Base-by-base conservation (phyloP, 2,797 vertebrate species). In the Sandelia bainsii region DNA sequence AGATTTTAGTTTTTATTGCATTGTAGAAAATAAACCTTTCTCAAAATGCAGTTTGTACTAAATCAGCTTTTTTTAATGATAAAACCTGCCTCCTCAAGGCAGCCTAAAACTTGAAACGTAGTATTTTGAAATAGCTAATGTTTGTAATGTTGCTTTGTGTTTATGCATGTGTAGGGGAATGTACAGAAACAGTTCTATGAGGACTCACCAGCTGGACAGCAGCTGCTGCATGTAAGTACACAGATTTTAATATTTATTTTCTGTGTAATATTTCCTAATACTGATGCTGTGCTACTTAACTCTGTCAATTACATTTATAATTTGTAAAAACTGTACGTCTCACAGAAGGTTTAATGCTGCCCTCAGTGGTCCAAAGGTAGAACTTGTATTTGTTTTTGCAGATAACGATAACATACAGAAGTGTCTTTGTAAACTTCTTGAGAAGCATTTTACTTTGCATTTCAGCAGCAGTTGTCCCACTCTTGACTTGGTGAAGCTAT, bases 321-420 rank as follows among this genome's bases (percentile, higher is more conserved):
- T 7, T 45, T 14, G 2, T 10, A 19, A 19, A 34, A 39, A 19
- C 37, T 62, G 13, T 12, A 11, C 8, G n/a, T n/a, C 52, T 58
- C 34, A 44, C 50, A 51, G 19, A 46, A 74, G 62, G 76, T 48
- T 9, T 12, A 65, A 51, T 76, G 71, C 64, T 79, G 76, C 86
- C 68, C 70, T 56, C 91, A 62, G 78, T 87, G 90, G 75, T 59
- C 1, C 8, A 45, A n/a, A 46, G 5, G 14, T 2, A 20, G 2
- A 39, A 56, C 37, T 16, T 6, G 1, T 14, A 20, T 46, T 37
- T 44, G 8, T 40, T 22, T 49, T 57, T 1, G 5, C 6, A 42
- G 40, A 42, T 12, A 8, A 37, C 34, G 2, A n/a, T 25, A 4
- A 37, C 8, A 1, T 40, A 6, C 5, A 2, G 12, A 40, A 13